A percentile compares a stretch with the other conserved stretches of the same genome.
These are phyloP conservation scores for Aphaenogaster floridana DNA, from an alignment of 1,140 invertebrate species.

Conservation along the genomic window DNA sequence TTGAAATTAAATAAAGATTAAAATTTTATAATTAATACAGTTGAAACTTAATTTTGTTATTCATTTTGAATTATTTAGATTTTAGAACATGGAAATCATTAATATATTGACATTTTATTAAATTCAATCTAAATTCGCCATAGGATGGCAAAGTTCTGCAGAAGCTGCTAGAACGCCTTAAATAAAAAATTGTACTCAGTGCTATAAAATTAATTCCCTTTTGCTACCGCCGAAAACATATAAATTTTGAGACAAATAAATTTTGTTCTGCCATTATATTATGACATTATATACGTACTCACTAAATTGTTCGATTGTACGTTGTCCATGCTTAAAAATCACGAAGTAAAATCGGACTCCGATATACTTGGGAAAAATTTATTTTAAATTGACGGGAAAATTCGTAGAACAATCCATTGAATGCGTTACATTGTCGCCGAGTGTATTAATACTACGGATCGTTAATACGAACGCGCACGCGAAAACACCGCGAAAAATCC, in stretches of 20 bases:
- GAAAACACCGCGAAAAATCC: slow-evolving; percentile 66
- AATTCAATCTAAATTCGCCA: background rate
- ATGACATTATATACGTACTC: background rate
- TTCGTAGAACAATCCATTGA: background rate
- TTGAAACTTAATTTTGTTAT: background rate
- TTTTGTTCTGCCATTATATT: background rate
- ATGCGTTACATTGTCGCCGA: slow-evolving; percentile 28
- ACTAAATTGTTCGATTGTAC: background rate
- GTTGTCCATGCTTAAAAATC: background rate
- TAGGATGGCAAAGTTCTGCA: background rate
- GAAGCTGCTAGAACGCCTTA: background rate
- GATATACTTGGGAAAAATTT: background rate
- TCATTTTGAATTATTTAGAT: background rate
- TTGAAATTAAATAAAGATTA: background rate
- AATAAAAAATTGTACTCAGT: background rate
- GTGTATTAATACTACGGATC: background rate
- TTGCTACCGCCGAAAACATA: background rate
- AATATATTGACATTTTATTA: background rate
- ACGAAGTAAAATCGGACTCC: background rate
- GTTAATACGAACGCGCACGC: slow-evolving; percentile 26
- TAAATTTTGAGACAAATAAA: background rate
- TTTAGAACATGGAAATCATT: background rate
- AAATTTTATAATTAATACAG: background rate
- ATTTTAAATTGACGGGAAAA: background rate
- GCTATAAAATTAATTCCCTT: background rate